Evolutionary conservation across 2,797 vertebrate genomes (phyloP), one percentile per base, ranked within the genome.

Genomic region (Etheostoma nigrum): DNA sequence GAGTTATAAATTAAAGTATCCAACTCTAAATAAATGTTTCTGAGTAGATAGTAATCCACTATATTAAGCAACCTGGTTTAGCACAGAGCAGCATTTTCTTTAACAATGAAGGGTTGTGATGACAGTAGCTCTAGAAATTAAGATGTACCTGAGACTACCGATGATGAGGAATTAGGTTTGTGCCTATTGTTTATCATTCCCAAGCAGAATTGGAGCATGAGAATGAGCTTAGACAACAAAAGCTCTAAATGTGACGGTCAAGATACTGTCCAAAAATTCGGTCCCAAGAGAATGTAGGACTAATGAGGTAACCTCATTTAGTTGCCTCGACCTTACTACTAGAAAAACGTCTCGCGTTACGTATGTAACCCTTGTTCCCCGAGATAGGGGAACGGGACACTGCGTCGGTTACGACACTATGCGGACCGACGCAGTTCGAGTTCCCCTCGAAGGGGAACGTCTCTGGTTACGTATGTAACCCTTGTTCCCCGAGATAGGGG

Each of bases 31-130:
- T 25, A 48, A 53, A 61, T 45, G 6, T 64, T 25, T 51, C 2
- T 25, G 18, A 27, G 18, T 61, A 18, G 23, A 19, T 3, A 33
- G 27, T 25, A 55, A 49, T 66, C 13, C 10, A 57, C 13, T 36
- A 25, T 45, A 76, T 53, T 19, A 36, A 51, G 18, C 55, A 78
- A 60, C n/a, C 47, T 65, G 47, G 47, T 36, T 5, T 52, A 23
- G 13, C 6, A 33, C 48, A 51, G 45, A 49, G 27, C 27, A 64
- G 61, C 18, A 2, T 47, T 47, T 45, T 27, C 42, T 64, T 33
- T 33, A 7, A 62, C 27, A 18, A n/a, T 36, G 19, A 11, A 30
- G 25, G 21, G 12, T 47, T 65, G 49, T 36, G 23, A 6, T 16
- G 42, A 45, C 40, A 25, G 40, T 10, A 23, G 40, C 36, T 60